These are phyloP conservation scores for Cichladusa arquata DNA, from an alignment of 2,113 vertebrate species.

Conservation along the genomic window DNA sequence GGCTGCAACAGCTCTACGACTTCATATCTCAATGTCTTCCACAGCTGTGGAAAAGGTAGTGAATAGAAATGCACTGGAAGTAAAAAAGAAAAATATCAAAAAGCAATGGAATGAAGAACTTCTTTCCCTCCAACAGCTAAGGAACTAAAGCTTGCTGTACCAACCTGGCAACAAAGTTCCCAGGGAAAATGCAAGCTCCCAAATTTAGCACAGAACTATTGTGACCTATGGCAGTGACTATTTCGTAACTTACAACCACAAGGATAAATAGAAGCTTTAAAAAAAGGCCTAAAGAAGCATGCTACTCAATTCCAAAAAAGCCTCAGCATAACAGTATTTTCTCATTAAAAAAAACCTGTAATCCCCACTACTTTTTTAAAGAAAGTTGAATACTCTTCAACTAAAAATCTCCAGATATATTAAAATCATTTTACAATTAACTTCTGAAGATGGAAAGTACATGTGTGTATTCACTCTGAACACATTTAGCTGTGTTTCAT, in stretches of 20 bases:
- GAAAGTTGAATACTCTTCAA: not conserved
- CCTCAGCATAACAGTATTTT: not conserved
- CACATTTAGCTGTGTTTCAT: not conserved
- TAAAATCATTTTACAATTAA: not conserved
- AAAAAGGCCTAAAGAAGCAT: not conserved
- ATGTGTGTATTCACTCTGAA: not conserved
- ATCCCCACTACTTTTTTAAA: not conserved
- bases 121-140: not conserved
- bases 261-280: constrained; percentile 37
- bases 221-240: constrained; percentile 19
- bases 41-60: not conserved
- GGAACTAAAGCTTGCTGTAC: not conserved
- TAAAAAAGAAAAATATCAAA: not conserved
- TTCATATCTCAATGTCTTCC: not conserved
- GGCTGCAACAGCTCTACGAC: not conserved
- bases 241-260: constrained; percentile 36
- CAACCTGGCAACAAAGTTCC: not conserved
- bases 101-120: not conserved
- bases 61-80: not conserved
- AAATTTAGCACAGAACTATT: constrained; percentile 50
- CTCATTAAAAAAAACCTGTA: not conserved
- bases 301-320: not conserved
- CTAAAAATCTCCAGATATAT: not conserved
- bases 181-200: constrained; percentile 30
- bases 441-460: not conserved